Percentiles rank a stretch among this genome's conserved stretches.
These are phyloP conservation scores for Cotesia vestalis DNA, from an alignment of 1,140 invertebrate genomes.

Conservation along the genomic window DNA sequence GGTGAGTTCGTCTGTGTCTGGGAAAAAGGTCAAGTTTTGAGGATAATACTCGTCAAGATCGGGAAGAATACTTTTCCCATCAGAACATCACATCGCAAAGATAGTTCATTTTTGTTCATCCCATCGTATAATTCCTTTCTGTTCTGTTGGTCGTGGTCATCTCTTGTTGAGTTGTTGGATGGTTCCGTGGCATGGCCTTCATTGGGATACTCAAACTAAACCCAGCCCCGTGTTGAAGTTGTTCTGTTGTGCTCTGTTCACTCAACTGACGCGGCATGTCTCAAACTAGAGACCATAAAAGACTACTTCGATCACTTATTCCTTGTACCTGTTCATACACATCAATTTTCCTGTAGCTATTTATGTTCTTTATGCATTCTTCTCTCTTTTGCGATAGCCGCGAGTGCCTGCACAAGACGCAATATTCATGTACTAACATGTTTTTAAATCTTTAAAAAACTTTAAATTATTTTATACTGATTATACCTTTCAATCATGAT, in stretches of 20 bases:
- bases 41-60: slow-evolving; percentile 12
- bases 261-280: slow-evolving; percentile 19
- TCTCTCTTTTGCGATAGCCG: neutral
- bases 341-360: slow-evolving; percentile 24
- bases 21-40: slow-evolving; percentile 40
- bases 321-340: slow-evolving; percentile 18
- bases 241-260: neutral
- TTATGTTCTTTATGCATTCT: slow-evolving; percentile 14
- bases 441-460: slow-evolving; percentile 15
- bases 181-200: slow-evolving; percentile 12
- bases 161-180: neutral
- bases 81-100: neutral
- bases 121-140: neutral
- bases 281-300: slow-evolving; percentile 7
- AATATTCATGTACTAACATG: slow-evolving; percentile 8
- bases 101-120: neutral
- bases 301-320: slow-evolving; percentile 17
- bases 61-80: slow-evolving; percentile 32
- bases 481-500: slow-evolving; percentile 9
- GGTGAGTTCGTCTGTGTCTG: neutral
- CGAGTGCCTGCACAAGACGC: neutral
- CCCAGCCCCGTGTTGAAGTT: slow-evolving; percentile 18
- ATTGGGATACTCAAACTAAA: neutral
- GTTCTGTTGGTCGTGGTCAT: slow-evolving; percentile 2
- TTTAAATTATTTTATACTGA: slow-evolving; percentile 10